Evolutionary conservation across 2,888 invertebrate genomes (phyloP), one percentile per base, ranked within the genome.

Genomic region (Scaptomyza reducta): DNA sequence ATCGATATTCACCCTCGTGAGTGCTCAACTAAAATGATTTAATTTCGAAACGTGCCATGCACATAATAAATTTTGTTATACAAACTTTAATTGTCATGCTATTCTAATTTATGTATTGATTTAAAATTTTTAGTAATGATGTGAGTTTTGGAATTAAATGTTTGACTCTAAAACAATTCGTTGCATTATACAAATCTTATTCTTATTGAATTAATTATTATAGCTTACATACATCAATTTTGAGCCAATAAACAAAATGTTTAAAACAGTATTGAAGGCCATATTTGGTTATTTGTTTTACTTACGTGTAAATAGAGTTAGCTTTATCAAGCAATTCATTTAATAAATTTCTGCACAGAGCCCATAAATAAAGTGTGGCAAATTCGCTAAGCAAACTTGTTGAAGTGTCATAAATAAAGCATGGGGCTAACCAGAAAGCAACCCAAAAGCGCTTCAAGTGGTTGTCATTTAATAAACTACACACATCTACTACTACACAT

Each of bases 11-110:
- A 50, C 27, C 41, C 38, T 16, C 46, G 54, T 33, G 57, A 63
- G 77, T 79, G 85, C 87, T 73, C 88, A 89, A 80, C 81, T 88
- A 75, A 89, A 89, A 89, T 90, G 89, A 89, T 90, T 89, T 89
- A 88, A 89, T 89, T 89, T 82, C 90, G 79, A 84, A 88, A 89
- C 89, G 89, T 89, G 89, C 77, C 84, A 67, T 56, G 81, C 71
- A 76, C 70, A 62, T 74, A 78, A 80, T 71, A 76, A 65, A 83
- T 86, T 86, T 76, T 53, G 56, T 22, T 72, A 66, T 59, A 45
- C 33, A 29, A 16, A 51, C 31, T 53, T 53, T 9, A 40, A 42
- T 35, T 51, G 66, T 7, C 41, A 42, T 57, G 35, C 29, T 41
- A 33, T 51, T 60, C 31, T 22, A 33, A 42, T 60, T 31, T 29